Conservation (phyloP, 2,888 invertebrate species). For the Halictus ligatus region DNA sequence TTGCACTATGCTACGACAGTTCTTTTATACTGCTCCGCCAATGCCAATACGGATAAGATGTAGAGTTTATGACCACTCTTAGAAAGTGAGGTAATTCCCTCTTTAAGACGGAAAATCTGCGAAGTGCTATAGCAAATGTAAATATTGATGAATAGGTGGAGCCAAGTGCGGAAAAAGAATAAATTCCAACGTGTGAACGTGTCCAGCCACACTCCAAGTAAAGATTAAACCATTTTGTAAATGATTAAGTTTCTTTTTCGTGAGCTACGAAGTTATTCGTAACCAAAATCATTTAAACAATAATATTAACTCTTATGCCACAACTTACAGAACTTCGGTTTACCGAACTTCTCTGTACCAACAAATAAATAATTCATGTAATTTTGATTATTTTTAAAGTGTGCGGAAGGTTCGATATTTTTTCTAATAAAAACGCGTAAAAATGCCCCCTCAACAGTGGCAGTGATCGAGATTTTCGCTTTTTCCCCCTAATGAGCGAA, state of each 20-base stretch:
- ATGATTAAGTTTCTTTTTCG: too few relatives aligned
- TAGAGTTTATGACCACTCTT: constrained; percentile 23
- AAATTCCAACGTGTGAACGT: neutral
- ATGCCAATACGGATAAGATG: constrained; percentile 21
- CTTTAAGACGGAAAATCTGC: constrained; percentile 11
- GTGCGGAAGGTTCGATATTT: neutral
- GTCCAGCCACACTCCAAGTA: neutral
- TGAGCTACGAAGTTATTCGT: too few relatives aligned
- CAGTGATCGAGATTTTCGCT: constrained; percentile 56
- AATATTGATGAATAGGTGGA: neutral
- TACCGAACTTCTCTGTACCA: too few relatives aligned
- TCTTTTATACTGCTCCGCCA: constrained; percentile 10
- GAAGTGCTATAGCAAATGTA: neutral
- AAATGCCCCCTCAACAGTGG: constrained; percentile 42
- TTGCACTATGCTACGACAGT: constrained; percentile 26
- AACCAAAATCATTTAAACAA: too few relatives aligned
- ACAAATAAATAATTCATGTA: neutral
- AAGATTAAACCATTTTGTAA: neutral
- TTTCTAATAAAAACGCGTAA: neutral
- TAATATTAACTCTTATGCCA: too few relatives aligned
- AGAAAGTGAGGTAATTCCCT: constrained; percentile 27
- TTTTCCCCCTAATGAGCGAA: constrained; percentile 54
- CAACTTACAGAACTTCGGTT: too few relatives aligned
- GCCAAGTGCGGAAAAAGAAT: neutral
- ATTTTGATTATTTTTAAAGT: neutral